Evolutionary conservation across 92 coral and sea anemone genomes (phyloP).

Genomic region (Epizoanthus illoricatus): DNA sequence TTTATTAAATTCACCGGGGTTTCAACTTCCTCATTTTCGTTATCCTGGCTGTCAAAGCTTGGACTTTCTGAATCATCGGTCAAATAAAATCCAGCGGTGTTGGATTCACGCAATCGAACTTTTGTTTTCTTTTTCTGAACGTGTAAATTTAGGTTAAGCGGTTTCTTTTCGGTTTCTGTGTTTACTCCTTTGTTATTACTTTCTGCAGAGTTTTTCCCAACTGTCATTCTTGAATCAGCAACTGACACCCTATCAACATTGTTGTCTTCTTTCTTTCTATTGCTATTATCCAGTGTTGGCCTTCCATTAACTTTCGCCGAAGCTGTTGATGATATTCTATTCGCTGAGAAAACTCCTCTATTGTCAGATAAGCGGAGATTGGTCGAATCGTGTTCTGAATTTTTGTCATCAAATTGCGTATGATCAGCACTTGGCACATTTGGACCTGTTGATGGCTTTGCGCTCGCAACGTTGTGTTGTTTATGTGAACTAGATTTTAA

Average conservation of each 20-base stretch:
- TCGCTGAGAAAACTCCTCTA: neutral
- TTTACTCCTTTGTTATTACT: neutral
- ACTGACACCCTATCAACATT: neutral
- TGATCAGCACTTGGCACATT: neutral
- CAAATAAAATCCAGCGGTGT: neutral
- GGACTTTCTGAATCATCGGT: neutral
- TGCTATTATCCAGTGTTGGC: constrained; percentile 1
- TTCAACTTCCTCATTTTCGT: neutral
- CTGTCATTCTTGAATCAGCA: neutral
- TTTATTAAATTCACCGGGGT: neutral
- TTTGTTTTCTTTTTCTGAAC: neutral
- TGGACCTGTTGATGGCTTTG: neutral
- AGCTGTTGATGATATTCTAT: no score
- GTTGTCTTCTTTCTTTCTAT: neutral
- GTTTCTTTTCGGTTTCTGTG: neutral
- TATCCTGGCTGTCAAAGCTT: neutral
- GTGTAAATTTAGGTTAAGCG: neutral
- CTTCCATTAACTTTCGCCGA: neutral
- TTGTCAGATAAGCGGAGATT: neutral
- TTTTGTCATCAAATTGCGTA: neutral
- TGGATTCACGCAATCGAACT: neutral
- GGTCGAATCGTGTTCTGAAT: neutral
- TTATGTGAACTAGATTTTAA: neutral
- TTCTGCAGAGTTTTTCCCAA: neutral
- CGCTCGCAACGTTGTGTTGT: neutral